Conservation (phyloP, 2,113 vertebrate species). For the Psophia crepitans region DNA sequence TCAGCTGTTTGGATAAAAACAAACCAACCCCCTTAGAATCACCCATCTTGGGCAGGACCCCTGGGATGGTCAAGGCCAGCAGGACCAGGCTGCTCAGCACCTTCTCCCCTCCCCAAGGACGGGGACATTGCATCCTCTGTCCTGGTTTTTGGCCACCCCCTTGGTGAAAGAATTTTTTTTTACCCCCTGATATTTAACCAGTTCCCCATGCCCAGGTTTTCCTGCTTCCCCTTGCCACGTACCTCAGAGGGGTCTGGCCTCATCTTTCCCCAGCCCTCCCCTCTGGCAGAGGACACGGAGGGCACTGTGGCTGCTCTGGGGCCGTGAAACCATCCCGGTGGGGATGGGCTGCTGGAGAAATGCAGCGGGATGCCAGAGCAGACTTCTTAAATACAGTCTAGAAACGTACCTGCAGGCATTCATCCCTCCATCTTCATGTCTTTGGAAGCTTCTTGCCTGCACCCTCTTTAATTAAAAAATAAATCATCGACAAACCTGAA, state of each 20-base stretch:
- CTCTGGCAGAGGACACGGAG: rapidly evolving
- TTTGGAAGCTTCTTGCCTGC: background rate
- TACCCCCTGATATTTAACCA: no score
- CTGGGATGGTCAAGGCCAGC: no score
- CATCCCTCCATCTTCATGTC: no score
- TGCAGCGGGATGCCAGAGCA: rapidly evolving
- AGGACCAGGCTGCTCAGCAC: background rate
- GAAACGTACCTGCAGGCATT: no score
- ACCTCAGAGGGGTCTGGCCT: background rate
- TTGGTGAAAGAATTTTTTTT: background rate
- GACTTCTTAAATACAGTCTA: background rate
- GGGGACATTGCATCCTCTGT: background rate
- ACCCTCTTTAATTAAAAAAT: background rate
- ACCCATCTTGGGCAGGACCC: background rate
- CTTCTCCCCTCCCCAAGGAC: background rate
- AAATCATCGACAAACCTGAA: background rate
- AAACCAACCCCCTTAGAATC: background rate
- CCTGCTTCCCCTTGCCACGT: background rate
- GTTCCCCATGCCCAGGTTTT: background rate
- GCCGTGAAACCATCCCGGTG: rapidly evolving
- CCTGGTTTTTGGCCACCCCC: no score
- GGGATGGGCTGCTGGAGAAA: background rate
- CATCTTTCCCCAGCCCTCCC: rapidly evolving
- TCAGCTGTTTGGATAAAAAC: background rate
- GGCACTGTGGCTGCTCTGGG: rapidly evolving